These are phyloP conservation scores for Chamaea fasciata DNA, from an alignment of 2,113 vertebrate genomes.

Conservation along the genomic window DNA sequence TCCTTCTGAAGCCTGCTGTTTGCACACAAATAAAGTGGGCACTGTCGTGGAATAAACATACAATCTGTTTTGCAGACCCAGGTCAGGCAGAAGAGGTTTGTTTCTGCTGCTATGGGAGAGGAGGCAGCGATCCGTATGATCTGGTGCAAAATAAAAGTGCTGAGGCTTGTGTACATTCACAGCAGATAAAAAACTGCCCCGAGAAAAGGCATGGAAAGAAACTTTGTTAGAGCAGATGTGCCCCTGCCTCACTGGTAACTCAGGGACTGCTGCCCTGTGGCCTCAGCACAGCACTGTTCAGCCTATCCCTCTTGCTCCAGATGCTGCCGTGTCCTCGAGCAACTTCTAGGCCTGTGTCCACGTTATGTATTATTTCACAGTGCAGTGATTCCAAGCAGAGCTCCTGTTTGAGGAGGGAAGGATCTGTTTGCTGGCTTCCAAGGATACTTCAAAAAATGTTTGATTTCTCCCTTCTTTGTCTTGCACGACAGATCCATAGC, in stretches of 20 bases:
- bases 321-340: background rate
- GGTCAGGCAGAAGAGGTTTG: background rate
- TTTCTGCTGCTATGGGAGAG: accelerated
- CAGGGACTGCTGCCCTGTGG: background rate
- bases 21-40: background rate
- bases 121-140: background rate
- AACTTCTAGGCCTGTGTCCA: background rate
- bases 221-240: background rate
- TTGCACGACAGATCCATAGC: accelerated
- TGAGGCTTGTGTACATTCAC: background rate
- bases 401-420: background rate
- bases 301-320: background rate
- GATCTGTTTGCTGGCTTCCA: background rate
- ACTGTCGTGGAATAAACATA: background rate
- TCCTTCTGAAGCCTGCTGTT: background rate
- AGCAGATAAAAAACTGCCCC: background rate
- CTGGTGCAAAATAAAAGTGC: background rate
- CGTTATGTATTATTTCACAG: background rate
- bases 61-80: background rate
- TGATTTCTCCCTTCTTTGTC: background rate
- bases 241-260: background rate
- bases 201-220: background rate
- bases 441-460: background rate
- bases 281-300: background rate
- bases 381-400: background rate